Conservation (phyloP, 2,113 vertebrate genomes). For the Melozone crissalis region DNA sequence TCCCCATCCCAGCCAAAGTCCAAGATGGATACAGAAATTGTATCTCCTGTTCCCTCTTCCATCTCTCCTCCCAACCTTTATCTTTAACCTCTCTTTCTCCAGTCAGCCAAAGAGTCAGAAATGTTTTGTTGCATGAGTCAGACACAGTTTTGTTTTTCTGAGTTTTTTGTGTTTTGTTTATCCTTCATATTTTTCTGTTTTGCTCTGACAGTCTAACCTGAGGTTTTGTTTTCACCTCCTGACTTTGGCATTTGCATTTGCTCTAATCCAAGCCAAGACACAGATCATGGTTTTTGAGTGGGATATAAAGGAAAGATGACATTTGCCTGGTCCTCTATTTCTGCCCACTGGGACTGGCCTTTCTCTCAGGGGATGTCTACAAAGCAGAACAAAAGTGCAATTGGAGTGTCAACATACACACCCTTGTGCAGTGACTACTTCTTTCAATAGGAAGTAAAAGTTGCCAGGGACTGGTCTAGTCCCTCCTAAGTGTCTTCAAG, state of each 20-base stretch:
- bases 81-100: not conserved
- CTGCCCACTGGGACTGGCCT: not conserved
- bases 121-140: not conserved
- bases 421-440: fast-evolving
- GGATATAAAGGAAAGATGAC: not conserved
- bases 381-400: not conserved
- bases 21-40: not conserved
- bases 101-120: not conserved
- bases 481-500: not conserved
- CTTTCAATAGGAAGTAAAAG: not conserved
- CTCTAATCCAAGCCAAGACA: not conserved
- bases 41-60: not conserved
- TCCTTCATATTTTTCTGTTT: fast-evolving
- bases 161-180: not conserved
- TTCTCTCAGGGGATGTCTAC: not conserved
- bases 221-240: not conserved
- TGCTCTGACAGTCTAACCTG: not conserved
- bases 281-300: not conserved
- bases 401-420: not conserved
- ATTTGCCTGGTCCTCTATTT: not conserved
- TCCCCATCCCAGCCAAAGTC: not conserved
- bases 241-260: not conserved
- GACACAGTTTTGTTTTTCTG: not conserved
- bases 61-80: not conserved
- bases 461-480: not conserved